Conservation (phyloP, 2,797 vertebrate species). For the Leptodactylus fallax region DNA sequence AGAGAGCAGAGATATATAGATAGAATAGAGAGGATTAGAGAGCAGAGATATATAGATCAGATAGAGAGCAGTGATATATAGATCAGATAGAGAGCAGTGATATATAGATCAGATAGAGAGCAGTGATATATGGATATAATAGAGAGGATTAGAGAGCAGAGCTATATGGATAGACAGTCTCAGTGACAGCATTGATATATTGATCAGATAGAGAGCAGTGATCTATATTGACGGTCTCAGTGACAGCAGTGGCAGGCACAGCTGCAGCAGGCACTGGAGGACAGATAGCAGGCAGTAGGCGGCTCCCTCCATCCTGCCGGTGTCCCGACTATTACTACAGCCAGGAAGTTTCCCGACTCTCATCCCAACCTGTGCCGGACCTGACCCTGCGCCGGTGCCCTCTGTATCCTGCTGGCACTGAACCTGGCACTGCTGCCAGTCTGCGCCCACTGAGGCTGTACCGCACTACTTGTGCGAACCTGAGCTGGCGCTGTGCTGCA, state of each 20-base stretch:
- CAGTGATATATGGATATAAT: too few species aligned
- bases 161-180: not conserved
- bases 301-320: slow-evolving; percentile 10
- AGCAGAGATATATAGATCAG: not conserved
- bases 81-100: not conserved
- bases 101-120: not conserved
- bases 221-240: too few species aligned
- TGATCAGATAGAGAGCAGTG: too few species aligned
- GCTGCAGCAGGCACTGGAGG: too few species aligned
- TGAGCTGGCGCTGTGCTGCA: not conserved
- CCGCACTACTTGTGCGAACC: not conserved
- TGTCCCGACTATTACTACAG: not conserved
- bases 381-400: too few species aligned
- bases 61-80: not conserved
- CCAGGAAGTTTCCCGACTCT: not conserved
- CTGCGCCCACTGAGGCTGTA: not conserved
- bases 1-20: not conserved
- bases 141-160: not conserved
- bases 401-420: too few species aligned
- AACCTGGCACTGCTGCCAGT: not conserved
- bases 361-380: not conserved
- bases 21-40: not conserved
- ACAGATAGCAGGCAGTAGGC: slow-evolving; percentile 20
- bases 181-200: not conserved
- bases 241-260: too few species aligned